Conservation (phyloP, 2,888 invertebrate genomes). For the Folsomia manolachei region DNA sequence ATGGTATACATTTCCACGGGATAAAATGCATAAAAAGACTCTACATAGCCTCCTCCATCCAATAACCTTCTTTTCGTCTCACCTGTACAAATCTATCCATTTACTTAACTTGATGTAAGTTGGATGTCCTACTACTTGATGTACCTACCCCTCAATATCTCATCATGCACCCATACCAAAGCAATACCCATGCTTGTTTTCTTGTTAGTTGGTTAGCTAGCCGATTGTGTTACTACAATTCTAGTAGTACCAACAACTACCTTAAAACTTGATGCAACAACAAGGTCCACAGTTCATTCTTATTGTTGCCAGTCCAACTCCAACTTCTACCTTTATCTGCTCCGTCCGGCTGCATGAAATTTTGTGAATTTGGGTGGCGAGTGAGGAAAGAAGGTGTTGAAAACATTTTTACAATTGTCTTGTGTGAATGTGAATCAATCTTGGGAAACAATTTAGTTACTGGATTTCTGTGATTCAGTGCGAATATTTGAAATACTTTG, state of each 20-base stretch:
- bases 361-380: neutral
- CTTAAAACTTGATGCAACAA: neutral
- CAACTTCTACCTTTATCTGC: neutral
- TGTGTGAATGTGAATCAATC: no score
- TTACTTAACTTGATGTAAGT: neutral
- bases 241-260: neutral
- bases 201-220: no score
- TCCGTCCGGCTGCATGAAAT: neutral
- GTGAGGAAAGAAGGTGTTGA: neutral
- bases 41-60: neutral
- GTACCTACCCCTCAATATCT: neutral
- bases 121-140: neutral
- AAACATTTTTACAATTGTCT: neutral
- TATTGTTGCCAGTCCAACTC: slow-evolving; percentile 15
- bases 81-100: slow-evolving; percentile 10
- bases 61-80: slow-evolving; percentile 9
- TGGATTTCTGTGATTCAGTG: no score
- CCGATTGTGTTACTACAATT: no score
- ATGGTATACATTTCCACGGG: neutral
- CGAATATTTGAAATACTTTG: no score
- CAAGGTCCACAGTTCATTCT: slow-evolving; percentile 14
- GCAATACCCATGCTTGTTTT: neutral
- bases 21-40: neutral
- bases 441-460: no score
- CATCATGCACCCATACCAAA: no score